Conservation (phyloP, 2,888 invertebrate species). For the Amphipyra tragopoginis region DNA sequence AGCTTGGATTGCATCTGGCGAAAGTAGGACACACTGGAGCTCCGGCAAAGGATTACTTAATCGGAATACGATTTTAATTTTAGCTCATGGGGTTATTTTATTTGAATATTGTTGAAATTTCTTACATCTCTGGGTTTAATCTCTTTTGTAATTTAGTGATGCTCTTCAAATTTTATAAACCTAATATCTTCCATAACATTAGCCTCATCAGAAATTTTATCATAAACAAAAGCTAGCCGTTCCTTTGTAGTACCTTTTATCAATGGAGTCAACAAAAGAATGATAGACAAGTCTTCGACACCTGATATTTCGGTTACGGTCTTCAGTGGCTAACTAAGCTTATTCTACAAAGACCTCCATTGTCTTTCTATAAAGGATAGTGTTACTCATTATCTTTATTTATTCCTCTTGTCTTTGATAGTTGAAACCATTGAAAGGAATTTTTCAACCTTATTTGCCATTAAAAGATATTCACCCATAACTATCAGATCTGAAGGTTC, state of each 20-base stretch:
- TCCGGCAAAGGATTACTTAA: background rate
- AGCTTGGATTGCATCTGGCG: background rate
- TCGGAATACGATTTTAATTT: background rate
- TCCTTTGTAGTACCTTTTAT: too few relatives aligned
- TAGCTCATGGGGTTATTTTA: background rate
- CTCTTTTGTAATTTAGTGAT: too few relatives aligned
- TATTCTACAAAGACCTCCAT: slow-evolving; percentile 18
- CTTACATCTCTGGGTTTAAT: too few relatives aligned
- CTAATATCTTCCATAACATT: too few relatives aligned
- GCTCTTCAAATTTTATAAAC: too few relatives aligned
- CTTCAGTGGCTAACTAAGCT: background rate
- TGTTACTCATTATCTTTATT: slow-evolving; percentile 30
- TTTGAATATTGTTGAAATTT: too few relatives aligned
- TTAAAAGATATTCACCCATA: slow-evolving; percentile 7
- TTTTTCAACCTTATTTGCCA: slow-evolving; percentile 7
- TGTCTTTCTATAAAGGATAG: slow-evolving; percentile 20
- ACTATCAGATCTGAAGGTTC: background rate
- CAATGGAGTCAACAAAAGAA: too few relatives aligned
- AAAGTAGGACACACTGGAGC: background rate
- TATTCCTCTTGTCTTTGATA: slow-evolving; percentile 21
- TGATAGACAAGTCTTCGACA: too few relatives aligned
- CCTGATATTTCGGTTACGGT: background rate
- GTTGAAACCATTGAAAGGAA: slow-evolving; percentile 2
- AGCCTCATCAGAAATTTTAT: too few relatives aligned
- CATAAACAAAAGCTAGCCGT: too few relatives aligned